Conservation (phyloP, 2,797 vertebrate species). For the Tokudaia muenninki region DNA sequence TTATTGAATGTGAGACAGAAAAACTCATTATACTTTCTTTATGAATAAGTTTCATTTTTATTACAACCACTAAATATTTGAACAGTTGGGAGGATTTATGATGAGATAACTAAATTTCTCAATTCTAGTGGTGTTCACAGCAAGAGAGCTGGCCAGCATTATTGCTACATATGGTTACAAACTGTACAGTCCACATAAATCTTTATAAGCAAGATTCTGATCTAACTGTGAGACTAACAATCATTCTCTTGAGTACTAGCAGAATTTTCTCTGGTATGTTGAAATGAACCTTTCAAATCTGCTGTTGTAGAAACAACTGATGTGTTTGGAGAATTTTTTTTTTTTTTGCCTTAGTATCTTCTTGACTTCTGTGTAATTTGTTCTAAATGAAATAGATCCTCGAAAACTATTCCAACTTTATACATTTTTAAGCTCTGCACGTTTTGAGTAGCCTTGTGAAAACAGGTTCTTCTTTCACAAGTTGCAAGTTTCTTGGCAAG, state of each 20-base stretch:
- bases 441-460: neutral
- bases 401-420: neutral
- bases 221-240: slow-evolving; percentile 26
- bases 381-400: neutral
- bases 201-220: slow-evolving; percentile 12
- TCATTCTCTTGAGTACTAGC: neutral
- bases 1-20: neutral
- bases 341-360: neutral
- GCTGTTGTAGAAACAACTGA: neutral
- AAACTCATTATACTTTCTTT: slow-evolving; percentile 37
- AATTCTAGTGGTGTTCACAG: slow-evolving; percentile 54
- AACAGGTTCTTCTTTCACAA: neutral
- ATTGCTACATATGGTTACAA: slow-evolving; percentile 45
- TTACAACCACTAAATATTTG: slow-evolving; percentile 32
- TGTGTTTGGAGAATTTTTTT: neutral
- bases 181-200: slow-evolving; percentile 58
- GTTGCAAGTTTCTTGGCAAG: neutral
- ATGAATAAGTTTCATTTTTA: slow-evolving; percentile 60
- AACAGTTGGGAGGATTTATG: slow-evolving; percentile 63
- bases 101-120: slow-evolving; percentile 67
- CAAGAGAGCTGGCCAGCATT: slow-evolving; percentile 35
- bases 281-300: slow-evolving; percentile 20
- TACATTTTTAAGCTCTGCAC: neutral
- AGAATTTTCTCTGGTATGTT: neutral
- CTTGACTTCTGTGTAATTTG: slow-evolving; percentile 3